Evolutionary conservation across 2,113 vertebrate genomes (phyloP), one percentile per base, ranked within the genome.

Genomic region (Alectura lathami): DNA sequence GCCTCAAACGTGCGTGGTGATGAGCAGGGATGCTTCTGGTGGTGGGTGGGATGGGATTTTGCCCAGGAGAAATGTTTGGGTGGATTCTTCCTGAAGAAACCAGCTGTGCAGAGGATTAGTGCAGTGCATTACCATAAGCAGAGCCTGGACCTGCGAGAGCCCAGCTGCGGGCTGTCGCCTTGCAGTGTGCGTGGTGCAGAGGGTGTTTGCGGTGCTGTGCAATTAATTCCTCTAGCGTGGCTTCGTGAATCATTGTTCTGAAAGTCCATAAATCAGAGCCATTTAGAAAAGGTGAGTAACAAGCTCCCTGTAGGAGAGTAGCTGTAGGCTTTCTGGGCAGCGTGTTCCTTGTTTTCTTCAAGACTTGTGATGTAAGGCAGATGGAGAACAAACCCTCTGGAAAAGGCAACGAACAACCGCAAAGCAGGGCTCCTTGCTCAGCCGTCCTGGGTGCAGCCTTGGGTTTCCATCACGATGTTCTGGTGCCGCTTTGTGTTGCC

Each of bases 291-390:
- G 83, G 82, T 54, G 91, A 94, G 83, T 40, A 64, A 91, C 21
- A 13, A 63, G 89, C 72, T 89, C 63, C 51, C 54, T 27, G 62
- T 0, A 36, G 94, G 63, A 70, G 38, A 17, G 70, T 2, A 24
- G 8, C 59, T 30, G 30, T 12, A 42, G 93, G 57, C 20, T 68
- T 45, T 18, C 8, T 3, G 57, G 85, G 81, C 91, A 78, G 69
- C 0, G 1, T 4, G 66, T 51, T 51, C 70, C 70, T 32, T 0
- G 2, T 1, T 15, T 38, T 69, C 36, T 8, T 14, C 13, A 6
- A 24, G 63, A 38, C 56, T 48, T 51, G 43, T 30, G 10, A 15
- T 21, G 24, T 24, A 9, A 60, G 74, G 9, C 18, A 15, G 54
- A 2, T 48, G 48, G 6, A 6, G 48, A 67, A 3, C 3, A 8